Conservation (phyloP, 2,797 vertebrate species). For the Podarcis siculus region DNA sequence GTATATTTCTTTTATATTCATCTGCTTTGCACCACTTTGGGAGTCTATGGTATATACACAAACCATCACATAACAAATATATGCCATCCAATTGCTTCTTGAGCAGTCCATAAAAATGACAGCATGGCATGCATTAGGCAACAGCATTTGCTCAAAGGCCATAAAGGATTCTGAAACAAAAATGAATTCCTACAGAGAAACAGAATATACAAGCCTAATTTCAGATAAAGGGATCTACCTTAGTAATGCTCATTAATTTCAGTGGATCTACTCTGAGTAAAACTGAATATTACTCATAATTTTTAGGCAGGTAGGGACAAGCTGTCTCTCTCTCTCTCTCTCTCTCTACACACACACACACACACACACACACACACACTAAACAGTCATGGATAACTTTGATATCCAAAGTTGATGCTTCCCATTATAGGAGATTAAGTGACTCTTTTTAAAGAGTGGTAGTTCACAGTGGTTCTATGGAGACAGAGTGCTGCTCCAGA, state of each 20-base stretch:
- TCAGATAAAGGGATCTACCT: neutral
- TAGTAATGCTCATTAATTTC: no score
- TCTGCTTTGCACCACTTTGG: no score
- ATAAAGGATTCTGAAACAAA: neutral
- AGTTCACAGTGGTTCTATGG: no score
- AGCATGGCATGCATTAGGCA: rapidly evolving
- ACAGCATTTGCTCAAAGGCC: neutral
- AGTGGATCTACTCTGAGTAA: no score
- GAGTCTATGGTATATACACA: no score
- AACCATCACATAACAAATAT: neutral
- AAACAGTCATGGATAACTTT: neutral
- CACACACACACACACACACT: no score
- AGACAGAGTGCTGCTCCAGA: no score
- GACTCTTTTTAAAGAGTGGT: no score
- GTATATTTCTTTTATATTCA: no score
- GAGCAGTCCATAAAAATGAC: neutral
- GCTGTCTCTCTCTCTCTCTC: no score
- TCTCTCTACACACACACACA: no score
- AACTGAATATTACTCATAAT: no score
- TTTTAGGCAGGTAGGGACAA: neutral
- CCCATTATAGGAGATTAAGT: neutral
- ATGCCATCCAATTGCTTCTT: neutral
- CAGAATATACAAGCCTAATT: neutral
- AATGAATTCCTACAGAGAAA: neutral
- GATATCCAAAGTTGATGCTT: neutral